Percentiles rank a stretch among this genome's conserved stretches.
phyloP scores from a whole-genome alignment of 2,113 vertebrate genomes.

The Callocephalon fimbriatum region DNA sequence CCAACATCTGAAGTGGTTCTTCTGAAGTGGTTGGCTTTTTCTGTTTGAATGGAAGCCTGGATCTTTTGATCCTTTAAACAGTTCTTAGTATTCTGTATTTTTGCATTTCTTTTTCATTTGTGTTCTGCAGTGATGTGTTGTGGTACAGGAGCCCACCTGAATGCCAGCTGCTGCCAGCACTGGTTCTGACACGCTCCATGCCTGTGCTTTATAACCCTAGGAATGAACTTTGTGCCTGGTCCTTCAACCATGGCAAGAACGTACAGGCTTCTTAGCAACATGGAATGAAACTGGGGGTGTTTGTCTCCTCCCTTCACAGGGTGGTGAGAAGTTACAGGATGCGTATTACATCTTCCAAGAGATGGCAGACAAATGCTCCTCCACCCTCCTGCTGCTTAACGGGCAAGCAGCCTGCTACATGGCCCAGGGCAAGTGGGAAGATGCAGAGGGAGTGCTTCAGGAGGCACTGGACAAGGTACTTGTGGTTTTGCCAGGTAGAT shows the following conservation, averaged over 20 bases:
- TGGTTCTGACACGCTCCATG: rapidly evolving
- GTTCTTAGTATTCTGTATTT: background rate
- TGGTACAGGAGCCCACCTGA: background rate
- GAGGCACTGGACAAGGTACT: slow-evolving; percentile 88
- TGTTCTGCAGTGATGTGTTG: background rate
- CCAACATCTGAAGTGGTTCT: background rate
- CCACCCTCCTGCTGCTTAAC: slow-evolving; percentile 91
- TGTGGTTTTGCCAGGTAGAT: background rate
- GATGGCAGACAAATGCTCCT: slow-evolving; percentile 92
- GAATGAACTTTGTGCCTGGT: rapidly evolving
- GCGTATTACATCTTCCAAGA: slow-evolving; percentile 99
- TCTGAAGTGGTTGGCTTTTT: background rate
- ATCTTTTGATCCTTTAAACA: background rate
- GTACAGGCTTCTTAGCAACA: rapidly evolving
- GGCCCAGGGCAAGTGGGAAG: slow-evolving; percentile 95
- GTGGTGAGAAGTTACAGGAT: slow-evolving; percentile 95
- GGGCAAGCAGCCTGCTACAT: slow-evolving; percentile 92
- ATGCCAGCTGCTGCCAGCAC: rapidly evolving
- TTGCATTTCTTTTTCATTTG: background rate
- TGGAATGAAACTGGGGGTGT: rapidly evolving
- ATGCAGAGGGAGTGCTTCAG: slow-evolving; percentile 90
- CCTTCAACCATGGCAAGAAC: rapidly evolving
- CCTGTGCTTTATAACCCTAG: background rate
- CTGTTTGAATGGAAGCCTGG: background rate
- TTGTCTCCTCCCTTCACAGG: slow-evolving; percentile 71